Evolutionary conservation across 1,140 invertebrate genomes (phyloP), one percentile per base, ranked within the genome.

Genomic region (Penaeus indicus): DNA sequence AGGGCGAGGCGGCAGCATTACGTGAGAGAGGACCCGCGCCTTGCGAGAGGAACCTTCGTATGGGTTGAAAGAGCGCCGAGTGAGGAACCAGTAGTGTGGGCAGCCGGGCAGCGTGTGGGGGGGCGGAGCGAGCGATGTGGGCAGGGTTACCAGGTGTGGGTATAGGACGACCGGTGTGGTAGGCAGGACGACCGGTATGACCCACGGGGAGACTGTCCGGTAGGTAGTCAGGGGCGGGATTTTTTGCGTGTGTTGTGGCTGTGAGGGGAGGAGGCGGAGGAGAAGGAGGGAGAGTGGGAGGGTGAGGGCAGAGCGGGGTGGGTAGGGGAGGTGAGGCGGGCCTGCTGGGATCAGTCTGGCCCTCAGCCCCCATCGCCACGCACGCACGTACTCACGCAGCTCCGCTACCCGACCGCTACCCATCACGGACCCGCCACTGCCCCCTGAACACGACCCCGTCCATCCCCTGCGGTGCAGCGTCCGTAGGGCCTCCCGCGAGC

Each of bases 141-240:
- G 42, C 38, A 60, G 67, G 47, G 67, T 47, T 21, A 13, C 22
- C 22, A 47, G 83, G 83, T 64, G 38, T 25, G 84, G 69, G 47
- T 62, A 42, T 19, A 47, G 81, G 54, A 4, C 61, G 81, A 61
- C 62, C 69, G 25, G 18, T 72, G 69, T 27, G 27, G 80, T 61
- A 81, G 72, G 47, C 11, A 64, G 81, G 86, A 80, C 79, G 64
- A 19, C 72, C 47, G 72, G 69, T 88, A 82, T 79, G 82, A 88
- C 87, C 87, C 87, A 88, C 61, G 80, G 81, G 87, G 81, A 80
- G 78, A 84, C 54, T 88, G 82, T 84, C 81, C 87, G 87, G 72
- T 88, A 83, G 87, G 72, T 88, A 83, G 81, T 25, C 61, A 88
- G 81, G 87, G 87, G 87, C 81, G 87, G 87, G 87, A 84, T 84